These are phyloP conservation scores for Acholoe squamosa DNA, from an alignment of 2,888 invertebrate genomes.

Conservation along the genomic window DNA sequence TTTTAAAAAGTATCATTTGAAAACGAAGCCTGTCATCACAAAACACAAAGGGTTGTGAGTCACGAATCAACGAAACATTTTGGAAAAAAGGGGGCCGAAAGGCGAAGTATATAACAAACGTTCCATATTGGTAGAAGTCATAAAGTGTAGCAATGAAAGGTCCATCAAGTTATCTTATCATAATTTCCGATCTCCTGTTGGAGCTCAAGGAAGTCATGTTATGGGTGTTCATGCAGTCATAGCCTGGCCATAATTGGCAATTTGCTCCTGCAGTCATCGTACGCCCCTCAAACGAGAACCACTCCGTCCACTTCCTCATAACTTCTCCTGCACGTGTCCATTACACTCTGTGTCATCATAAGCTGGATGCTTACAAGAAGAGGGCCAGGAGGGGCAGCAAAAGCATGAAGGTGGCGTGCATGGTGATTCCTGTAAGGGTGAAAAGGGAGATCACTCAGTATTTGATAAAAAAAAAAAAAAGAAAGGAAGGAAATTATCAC, in stretches of 20 bases:
- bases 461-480: neutral
- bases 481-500: neutral
- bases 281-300: neutral
- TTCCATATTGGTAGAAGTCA: too few species aligned
- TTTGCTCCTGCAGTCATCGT: slow-evolving; percentile 16
- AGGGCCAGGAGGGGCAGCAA: neutral
- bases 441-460: too few species aligned
- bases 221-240: neutral
- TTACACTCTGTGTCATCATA: neutral
- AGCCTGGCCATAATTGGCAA: too few species aligned
- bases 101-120: too few species aligned
- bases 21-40: too few species aligned
- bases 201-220: neutral
- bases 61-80: too few species aligned
- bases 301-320: neutral
- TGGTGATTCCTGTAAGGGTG: neutral
- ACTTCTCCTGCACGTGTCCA: neutral
- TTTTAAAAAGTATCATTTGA: too few species aligned
- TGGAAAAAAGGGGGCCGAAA: too few species aligned
- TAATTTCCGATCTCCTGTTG: neutral
- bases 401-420: neutral
- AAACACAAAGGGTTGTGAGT: too few species aligned
- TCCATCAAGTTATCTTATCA: neutral
- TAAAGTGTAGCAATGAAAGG: too few species aligned
- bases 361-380: slow-evolving; percentile 31